These are phyloP conservation scores for Paracentrotus lividus DNA, from an alignment of 53 echinoderm and acorn worm species.

Conservation along the genomic window DNA sequence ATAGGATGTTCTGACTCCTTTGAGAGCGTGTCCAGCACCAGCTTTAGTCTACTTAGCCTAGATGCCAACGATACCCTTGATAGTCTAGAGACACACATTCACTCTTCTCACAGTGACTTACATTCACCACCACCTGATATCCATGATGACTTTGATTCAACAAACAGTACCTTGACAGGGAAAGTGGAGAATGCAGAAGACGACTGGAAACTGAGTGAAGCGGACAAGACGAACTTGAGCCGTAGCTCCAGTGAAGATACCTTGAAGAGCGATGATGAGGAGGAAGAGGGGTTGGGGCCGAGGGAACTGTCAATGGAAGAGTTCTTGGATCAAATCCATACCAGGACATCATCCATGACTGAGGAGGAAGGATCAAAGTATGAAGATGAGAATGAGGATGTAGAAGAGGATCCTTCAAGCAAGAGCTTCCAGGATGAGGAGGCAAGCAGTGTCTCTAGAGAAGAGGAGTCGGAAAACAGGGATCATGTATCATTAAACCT, in stretches of 20 bases:
- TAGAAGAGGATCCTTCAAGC: slow-evolving; percentile 48
- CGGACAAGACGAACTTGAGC: slow-evolving; percentile 72
- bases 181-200: slow-evolving; percentile 56
- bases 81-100: slow-evolving; percentile 90
- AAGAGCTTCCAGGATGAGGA: slow-evolving; percentile 65
- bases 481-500: slow-evolving; percentile 61
- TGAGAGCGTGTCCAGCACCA: slow-evolving; percentile 80
- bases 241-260: slow-evolving; percentile 90
- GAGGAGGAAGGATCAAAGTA: slow-evolving; percentile 60
- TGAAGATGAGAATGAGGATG: slow-evolving; percentile 56
- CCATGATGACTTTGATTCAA: slow-evolving; percentile 81
- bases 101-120: slow-evolving; percentile 81
- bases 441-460: slow-evolving; percentile 25
- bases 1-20: slow-evolving; percentile 81
- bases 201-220: slow-evolving; percentile 46
- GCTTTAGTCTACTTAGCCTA: slow-evolving; percentile 72
- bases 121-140: slow-evolving; percentile 73
- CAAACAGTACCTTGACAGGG: slow-evolving; percentile 75
- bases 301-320: slow-evolving; percentile 79
- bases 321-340: slow-evolving; percentile 71
- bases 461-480: slow-evolving; percentile 71
- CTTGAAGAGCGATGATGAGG: slow-evolving; percentile 84
- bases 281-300: slow-evolving; percentile 56
- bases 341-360: slow-evolving; percentile 53
- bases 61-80: slow-evolving; percentile 85